Percentiles rank a stretch among this genome's conserved stretches.
Evolutionary conservation across 1,140 invertebrate genomes (phyloP).

Genomic region (Halotydeus destructor): DNA sequence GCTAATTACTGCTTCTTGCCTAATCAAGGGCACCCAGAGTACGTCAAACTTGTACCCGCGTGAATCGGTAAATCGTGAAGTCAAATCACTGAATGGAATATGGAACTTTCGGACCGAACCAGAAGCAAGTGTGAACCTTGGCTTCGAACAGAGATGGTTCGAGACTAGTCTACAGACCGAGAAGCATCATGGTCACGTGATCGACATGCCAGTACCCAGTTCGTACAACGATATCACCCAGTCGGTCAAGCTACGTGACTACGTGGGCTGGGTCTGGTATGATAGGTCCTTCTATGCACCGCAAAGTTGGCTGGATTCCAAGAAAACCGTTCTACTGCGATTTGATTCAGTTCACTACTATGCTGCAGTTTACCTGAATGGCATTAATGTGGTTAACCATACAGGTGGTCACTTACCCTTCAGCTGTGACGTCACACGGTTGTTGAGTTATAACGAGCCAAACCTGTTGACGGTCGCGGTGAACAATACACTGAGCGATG

Average conservation of each 20-base stretch:
- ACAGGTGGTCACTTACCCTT: constrained; percentile 91
- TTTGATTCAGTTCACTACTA: constrained; percentile 75
- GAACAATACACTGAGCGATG: constrained; percentile 66
- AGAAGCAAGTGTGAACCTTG: constrained; percentile 37
- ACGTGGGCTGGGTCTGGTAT: constrained; percentile 85
- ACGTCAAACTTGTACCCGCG: constrained; percentile 40
- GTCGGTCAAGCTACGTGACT: constrained; percentile 53
- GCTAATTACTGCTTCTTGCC: too few species aligned
- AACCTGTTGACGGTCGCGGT: constrained; percentile 77
- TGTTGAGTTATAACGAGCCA: constrained; percentile 46
- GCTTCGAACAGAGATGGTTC: constrained; percentile 55
- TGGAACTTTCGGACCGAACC: constrained; percentile 63
- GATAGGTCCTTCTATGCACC: constrained; percentile 57
- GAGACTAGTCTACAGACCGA: constrained; percentile 29
- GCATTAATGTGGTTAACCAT: constrained; percentile 49
- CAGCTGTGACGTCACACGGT: constrained; percentile 48
- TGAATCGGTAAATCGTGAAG: constrained; percentile 56
- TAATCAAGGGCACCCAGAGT: constrained; percentile 1
- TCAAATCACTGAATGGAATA: constrained; percentile 52
- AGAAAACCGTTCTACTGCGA: constrained; percentile 45
- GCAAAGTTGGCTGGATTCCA: constrained; percentile 36
- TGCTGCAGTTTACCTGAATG: constrained; percentile 80
- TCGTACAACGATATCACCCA: constrained; percentile 89
- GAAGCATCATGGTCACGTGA: too few species aligned
- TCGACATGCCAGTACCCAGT: constrained; percentile 79